Base-by-base conservation (phyloP, 2,888 invertebrate genomes). In the Deroplatys truncata region DNA sequence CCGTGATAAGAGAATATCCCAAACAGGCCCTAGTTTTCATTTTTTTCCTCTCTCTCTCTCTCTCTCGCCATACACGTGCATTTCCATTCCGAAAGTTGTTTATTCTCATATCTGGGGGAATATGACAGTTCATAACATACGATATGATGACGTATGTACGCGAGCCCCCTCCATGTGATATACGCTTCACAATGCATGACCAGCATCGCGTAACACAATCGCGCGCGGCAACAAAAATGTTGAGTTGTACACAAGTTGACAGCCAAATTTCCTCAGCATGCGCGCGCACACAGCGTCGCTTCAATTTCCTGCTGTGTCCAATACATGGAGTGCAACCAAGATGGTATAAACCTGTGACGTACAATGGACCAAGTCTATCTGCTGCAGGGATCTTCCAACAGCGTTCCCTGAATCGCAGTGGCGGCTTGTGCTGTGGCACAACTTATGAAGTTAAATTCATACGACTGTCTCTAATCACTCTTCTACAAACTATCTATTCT, bases 231-330 rank as follows among this genome's bases (percentile, higher is more conserved):
- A 72, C 56, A 72, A 72, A 72, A 72, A 72, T 72, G 56, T 72
- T 72, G 56, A 72, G 56, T 72, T 72, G 56, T 72, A 82, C 25
- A 72, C 29, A 31, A 82, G 10, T 82, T 82, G 82, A 82, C 86
- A 86, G 82, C 29, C 82, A 86, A 85, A 82, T 86, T 86, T 82
- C 86, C 86, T 86, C 29, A 20, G 56, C 20, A 20, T 72, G 56
- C 56, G 56, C 56, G 56, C 29, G 49, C 49, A 85, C 43, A 43
- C 29, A 49, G 13, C 2, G 31, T 28, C 20, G 29, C 88, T 84
- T 85, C 88, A 88, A 56, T 88, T 84, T 88, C 84, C 84, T 84
- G 84, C 28, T 31, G 29, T n/a, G 88, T 84, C 84, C 10, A 84
- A 84, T 28, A 72, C 88, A 84, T 43, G 25, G 25, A 28, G 15